Evolutionary conservation across 2,888 invertebrate species (phyloP).

Genomic region (Drosophila birchii): DNA sequence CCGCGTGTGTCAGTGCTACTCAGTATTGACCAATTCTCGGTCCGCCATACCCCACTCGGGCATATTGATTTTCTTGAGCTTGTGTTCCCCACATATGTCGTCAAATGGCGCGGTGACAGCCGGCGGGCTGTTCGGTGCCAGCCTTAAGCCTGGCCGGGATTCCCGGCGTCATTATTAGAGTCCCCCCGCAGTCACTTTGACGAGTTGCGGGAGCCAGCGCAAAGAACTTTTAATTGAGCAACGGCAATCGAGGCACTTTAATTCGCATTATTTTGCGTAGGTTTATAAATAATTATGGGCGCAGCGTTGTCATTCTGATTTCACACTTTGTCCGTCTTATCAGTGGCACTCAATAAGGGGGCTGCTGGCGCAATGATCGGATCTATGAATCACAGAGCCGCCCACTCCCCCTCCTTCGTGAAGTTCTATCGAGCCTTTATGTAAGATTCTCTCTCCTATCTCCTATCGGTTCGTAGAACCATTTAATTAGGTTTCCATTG

Average conservation of each 20-base stretch:
- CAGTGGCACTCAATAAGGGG: slow-evolving; percentile 13
- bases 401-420: neutral
- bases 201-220: slow-evolving; percentile 29
- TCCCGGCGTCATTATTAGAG: slow-evolving; percentile 71
- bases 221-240: slow-evolving; percentile 59
- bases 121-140: slow-evolving; percentile 65
- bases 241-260: slow-evolving; percentile 53
- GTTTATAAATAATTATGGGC: slow-evolving; percentile 41
- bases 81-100: slow-evolving; percentile 26
- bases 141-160: slow-evolving; percentile 66
- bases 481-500: slow-evolving; percentile 39
- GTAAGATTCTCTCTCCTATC: slow-evolving; percentile 12
- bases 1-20: neutral
- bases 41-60: slow-evolving; percentile 16
- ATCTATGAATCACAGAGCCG: slow-evolving; percentile 21
- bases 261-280: slow-evolving; percentile 18
- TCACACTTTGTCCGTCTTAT: slow-evolving; percentile 26
- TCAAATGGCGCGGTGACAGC: slow-evolving; percentile 53
- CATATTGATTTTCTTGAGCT: slow-evolving; percentile 45
- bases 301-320: slow-evolving; percentile 31
- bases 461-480: slow-evolving; percentile 5
- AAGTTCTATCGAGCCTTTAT: slow-evolving; percentile 20
- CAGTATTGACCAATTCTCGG: slow-evolving; percentile 17
- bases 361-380: slow-evolving; percentile 14
- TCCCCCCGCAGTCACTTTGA: slow-evolving; percentile 46